Evolutionary conservation across 2,888 invertebrate genomes (phyloP).

Genomic region (Apamea anceps): DNA sequence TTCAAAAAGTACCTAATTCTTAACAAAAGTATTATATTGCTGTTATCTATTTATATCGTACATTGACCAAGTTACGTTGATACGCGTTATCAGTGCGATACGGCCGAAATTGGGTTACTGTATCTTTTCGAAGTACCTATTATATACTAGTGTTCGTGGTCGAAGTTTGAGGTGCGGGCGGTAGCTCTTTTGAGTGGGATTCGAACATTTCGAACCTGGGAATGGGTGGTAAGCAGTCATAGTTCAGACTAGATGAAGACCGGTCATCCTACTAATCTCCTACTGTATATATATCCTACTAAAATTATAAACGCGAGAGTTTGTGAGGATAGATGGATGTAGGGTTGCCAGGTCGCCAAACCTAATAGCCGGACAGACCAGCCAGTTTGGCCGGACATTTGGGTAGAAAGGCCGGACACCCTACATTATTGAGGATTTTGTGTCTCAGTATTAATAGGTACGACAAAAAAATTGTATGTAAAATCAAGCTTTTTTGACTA

Average conservation of each 20-base stretch:
- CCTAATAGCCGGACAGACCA: no score
- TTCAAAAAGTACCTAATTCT: conserved; percentile 43
- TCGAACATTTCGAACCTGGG: background rate
- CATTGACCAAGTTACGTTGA: conserved; percentile 78
- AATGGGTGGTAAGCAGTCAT: background rate
- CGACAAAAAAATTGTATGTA: no score
- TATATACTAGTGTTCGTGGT: background rate
- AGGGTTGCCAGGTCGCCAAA: no score
- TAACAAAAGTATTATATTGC: conserved; percentile 43
- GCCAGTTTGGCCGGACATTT: no score
- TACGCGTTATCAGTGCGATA: conserved; percentile 75
- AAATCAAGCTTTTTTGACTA: no score
- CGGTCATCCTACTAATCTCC: no score
- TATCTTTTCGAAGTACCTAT: conserved; percentile 59
- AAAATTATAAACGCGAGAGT: no score
- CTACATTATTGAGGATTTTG: no score
- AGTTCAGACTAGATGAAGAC: background rate
- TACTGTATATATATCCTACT: no score
- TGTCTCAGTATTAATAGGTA: no score
- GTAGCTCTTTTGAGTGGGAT: background rate
- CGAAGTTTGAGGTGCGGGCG: conserved; percentile 3
- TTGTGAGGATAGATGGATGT: no score
- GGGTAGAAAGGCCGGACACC: no score
- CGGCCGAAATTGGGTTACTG: conserved; percentile 78
- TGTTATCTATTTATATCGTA: conserved; percentile 74